Evolutionary conservation across 2,113 vertebrate genomes (phyloP).

Genomic region (Oenanthe melanoleuca): DNA sequence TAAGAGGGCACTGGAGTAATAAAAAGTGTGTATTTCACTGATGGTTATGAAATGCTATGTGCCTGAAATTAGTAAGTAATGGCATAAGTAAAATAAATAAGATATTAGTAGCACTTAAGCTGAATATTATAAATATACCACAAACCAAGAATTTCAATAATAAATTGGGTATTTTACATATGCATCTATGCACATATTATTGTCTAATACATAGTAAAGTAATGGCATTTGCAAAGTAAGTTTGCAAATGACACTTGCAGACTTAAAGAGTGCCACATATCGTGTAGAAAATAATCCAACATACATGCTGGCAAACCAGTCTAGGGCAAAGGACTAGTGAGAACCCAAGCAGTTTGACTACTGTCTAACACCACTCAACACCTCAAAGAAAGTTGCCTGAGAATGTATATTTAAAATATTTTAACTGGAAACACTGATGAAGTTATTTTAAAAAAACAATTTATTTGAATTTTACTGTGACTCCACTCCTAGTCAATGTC

Average conservation of each 20-base stretch:
- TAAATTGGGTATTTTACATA: rapidly evolving
- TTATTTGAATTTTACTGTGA: background rate
- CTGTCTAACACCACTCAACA: background rate
- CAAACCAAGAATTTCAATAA: background rate
- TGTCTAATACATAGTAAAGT: background rate
- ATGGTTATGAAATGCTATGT: background rate
- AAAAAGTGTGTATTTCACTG: slow-evolving; percentile 2
- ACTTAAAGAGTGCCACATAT: background rate
- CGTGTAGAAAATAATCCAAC: background rate
- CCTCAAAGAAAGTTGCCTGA: background rate
- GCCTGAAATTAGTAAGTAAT: slow-evolving; percentile 13
- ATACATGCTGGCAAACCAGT: background rate
- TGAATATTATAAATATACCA: background rate
- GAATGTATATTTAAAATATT: background rate
- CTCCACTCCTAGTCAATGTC: background rate
- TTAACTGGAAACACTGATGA: background rate
- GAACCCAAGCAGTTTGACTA: background rate
- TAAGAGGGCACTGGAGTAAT: slow-evolving; percentile 12
- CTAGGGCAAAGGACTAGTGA: background rate
- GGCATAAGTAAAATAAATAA: background rate
- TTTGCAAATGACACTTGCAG: background rate
- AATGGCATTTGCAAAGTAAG: background rate
- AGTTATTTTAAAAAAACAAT: background rate
- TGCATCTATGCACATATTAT: background rate
- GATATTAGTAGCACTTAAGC: background rate